Evolutionary conservation across 2,888 invertebrate species (phyloP).

Genomic region (Parochlus steinenii): DNA sequence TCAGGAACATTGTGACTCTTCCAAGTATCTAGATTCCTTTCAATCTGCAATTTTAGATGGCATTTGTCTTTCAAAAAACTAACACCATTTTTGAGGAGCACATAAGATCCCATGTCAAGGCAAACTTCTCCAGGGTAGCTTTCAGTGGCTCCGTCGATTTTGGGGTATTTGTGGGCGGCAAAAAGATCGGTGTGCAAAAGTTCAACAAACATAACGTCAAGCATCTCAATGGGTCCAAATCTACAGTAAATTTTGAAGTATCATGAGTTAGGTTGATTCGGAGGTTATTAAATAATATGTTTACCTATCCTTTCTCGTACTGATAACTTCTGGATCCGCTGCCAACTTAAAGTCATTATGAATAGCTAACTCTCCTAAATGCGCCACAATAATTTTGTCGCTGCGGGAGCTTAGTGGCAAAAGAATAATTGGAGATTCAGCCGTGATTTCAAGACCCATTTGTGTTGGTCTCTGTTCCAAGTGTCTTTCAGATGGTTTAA

Average conservation of each 20-base stretch:
- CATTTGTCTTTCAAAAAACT: slow-evolving; percentile 70
- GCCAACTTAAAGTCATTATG: slow-evolving; percentile 58
- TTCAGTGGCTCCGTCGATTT: not conserved
- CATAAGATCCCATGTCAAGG: slow-evolving; percentile 25
- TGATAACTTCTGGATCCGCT: slow-evolving; percentile 36
- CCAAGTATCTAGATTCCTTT: slow-evolving; percentile 57
- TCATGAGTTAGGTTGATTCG: slow-evolving; percentile 18
- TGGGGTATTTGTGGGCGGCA: slow-evolving; percentile 32
- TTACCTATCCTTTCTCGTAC: slow-evolving; percentile 30
- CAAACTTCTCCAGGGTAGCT: slow-evolving; percentile 15
- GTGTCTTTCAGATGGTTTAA: slow-evolving; percentile 23
- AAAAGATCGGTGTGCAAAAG: slow-evolving; percentile 53
- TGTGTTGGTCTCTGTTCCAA: slow-evolving; percentile 22
- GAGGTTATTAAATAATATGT: too few species aligned
- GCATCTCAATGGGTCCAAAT: slow-evolving; percentile 23
- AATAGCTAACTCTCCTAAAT: slow-evolving; percentile 61
- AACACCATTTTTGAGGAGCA: slow-evolving; percentile 32
- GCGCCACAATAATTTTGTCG: slow-evolving; percentile 58
- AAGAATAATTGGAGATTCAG: slow-evolving; percentile 58
- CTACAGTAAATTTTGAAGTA: slow-evolving; percentile 17
- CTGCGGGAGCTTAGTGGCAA: slow-evolving; percentile 72
- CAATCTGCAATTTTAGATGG: slow-evolving; percentile 60
- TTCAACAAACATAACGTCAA: slow-evolving; percentile 48
- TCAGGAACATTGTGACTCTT: slow-evolving; percentile 49
- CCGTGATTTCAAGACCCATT: slow-evolving; percentile 29